Evolutionary conservation across 2,113 vertebrate species (phyloP).

Genomic region (Cheirogaleus medius): DNA sequence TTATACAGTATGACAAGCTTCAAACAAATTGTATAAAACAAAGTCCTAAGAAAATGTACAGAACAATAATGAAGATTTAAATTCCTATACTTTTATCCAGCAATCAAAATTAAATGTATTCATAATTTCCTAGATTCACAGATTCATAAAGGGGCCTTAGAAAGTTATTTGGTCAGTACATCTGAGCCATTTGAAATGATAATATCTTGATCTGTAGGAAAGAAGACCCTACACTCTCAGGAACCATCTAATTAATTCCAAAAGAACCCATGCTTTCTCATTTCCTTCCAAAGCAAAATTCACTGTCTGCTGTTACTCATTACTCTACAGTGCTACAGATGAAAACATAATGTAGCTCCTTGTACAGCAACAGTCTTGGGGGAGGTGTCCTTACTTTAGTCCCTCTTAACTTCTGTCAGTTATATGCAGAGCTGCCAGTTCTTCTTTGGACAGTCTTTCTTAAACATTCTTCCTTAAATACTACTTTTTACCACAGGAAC

Average conservation of each 20-base stretch:
- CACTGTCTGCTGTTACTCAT: neutral
- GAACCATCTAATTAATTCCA: neutral
- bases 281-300: neutral
- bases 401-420: neutral
- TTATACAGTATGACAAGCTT: neutral
- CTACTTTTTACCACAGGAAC: neutral
- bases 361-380: neutral
- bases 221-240: neutral
- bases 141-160: neutral
- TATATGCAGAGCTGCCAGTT: neutral
- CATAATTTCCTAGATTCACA: neutral
- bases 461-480: neutral
- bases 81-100: neutral
- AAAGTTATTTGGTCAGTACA: conserved; percentile 10
- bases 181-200: neutral
- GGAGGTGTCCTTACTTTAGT: neutral
- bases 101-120: neutral
- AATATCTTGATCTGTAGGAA: neutral
- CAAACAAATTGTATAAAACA: neutral
- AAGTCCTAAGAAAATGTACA: neutral
- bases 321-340: neutral
- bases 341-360: neutral
- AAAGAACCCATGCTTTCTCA: neutral
- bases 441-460: neutral
- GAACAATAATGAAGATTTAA: neutral